phyloP scores from a whole-genome alignment of 2,797 vertebrate genomes.

The Buceros bicornis region DNA sequence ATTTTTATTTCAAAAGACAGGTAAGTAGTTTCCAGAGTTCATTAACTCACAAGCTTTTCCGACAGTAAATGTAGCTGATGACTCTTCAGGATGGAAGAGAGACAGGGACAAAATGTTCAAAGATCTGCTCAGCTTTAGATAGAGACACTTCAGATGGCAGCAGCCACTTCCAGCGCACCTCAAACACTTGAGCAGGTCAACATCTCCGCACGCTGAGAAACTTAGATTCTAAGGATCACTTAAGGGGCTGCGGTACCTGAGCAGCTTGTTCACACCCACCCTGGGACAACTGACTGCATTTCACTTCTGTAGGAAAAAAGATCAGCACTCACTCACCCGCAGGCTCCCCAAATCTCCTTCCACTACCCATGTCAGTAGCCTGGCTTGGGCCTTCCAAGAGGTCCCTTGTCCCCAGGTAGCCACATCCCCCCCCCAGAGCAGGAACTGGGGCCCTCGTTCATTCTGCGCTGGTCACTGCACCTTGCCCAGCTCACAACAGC shows the following conservation, averaged over 20 bases:
- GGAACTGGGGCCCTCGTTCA: neutral
- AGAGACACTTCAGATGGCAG: neutral
- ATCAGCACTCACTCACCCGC: neutral
- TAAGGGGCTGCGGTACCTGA: neutral
- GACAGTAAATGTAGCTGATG: neutral
- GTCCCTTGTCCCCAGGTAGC: neutral
- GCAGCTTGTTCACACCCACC: neutral
- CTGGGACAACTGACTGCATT: neutral
- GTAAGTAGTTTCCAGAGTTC: constrained; percentile 2
- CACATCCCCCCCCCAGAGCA: neutral
- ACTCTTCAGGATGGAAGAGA: neutral
- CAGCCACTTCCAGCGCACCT: neutral
- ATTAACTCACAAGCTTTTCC: neutral
- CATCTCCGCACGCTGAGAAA: neutral
- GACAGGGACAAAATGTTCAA: neutral
- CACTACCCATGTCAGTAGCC: rapidly evolving
- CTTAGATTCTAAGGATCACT: neutral
- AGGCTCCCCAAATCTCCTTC: neutral
- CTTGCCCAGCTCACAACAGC: neutral
- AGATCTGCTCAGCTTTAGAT: neutral
- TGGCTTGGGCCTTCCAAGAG: neutral
- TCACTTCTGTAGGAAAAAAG: neutral
- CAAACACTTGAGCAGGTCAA: neutral
- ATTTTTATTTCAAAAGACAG: constrained; percentile 23
- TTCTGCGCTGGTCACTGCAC: neutral